Conservation (phyloP, 2,888 invertebrate species). For the Rhingia rostrata region DNA sequence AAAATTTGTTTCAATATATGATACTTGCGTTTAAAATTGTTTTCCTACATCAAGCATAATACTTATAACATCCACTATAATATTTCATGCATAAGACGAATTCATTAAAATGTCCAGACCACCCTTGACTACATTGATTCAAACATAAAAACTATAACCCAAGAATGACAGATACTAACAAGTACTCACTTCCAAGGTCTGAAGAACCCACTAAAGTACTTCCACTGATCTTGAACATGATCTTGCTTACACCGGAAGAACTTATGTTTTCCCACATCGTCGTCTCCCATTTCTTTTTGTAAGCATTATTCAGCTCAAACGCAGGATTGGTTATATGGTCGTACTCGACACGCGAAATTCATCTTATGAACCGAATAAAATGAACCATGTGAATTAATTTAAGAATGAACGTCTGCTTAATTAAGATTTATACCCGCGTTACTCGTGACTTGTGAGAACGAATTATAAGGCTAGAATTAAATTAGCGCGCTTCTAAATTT, state of each 20-base stretch:
- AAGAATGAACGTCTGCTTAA: conserved; percentile 31
- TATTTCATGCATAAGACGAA: too few relatives aligned
- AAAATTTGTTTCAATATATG: too few relatives aligned
- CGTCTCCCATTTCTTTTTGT: conserved; percentile 3
- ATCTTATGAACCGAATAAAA: neutral
- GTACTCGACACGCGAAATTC: neutral
- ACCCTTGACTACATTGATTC: too few relatives aligned
- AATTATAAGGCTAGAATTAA: conserved; percentile 25
- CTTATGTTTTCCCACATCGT: neutral
- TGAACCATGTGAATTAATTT: conserved; percentile 15
- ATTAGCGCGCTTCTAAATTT: conserved; percentile 31
- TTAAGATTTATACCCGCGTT: conserved; percentile 15
- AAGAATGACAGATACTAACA: neutral
- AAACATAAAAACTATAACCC: neutral
- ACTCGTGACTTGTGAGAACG: conserved; percentile 17
- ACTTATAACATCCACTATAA: too few relatives aligned
- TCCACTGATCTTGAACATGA: conserved; percentile 10
- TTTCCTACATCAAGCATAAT: too few relatives aligned
- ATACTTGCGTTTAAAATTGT: too few relatives aligned
- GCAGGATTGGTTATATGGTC: neutral
- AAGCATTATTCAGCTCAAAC: neutral
- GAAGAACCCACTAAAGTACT: conserved; percentile 24
- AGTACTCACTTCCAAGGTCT: conserved; percentile 10
- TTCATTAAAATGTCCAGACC: too few relatives aligned
- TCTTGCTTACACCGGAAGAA: conserved; percentile 28